Evolutionary conservation across 2,113 vertebrate genomes (phyloP), one percentile per base, ranked within the genome.

Genomic region (Poicephalus gulielmi): DNA sequence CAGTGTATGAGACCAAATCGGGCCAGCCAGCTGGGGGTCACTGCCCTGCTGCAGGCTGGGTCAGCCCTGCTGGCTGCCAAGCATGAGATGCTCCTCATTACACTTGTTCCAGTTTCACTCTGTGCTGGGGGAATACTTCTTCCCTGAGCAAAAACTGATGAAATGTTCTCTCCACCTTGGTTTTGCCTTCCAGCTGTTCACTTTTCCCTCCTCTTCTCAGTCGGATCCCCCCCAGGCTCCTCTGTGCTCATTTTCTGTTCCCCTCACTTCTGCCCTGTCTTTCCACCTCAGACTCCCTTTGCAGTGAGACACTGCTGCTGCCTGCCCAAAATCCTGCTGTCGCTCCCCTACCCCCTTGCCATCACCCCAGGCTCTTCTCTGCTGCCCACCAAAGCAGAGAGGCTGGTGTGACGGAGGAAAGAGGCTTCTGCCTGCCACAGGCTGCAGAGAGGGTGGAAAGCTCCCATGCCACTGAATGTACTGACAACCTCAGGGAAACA

Each of bases 61-160:
- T 47, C 84, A 76, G 37, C 20, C 35, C 18, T 0, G 1, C 24
- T 39, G 35, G 44, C 24, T 37, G 44, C 27, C 0, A 0, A 0
- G 2, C 8, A 12, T 2, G 10, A 90, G 22, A 33, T 88, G 43
- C 15, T 57, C 41, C 60, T 91, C 62, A 55, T 64, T 70, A 30
- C 7, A 31, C 8, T 63, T 66, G 43, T n/a, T 73, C 67, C 49
- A 18, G 3, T 76, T 91, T 60, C 8, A 5, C n/a, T 52, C 43
- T 86, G n/a, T 79, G 25, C 41, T 66, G 11, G 23, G 18, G 28
- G 7, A 88, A 63, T 86, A 64, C 28, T 86, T 75, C 46, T 82
- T 86, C 33, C 43, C 20, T 25, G 41, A 30, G 49, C 27, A 83
- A 73, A 90, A 93, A 73, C 2, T 0, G 0, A 20, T 46, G 2